Evolutionary conservation across 2,797 vertebrate species (phyloP).

Genomic region (Muraenolepis orangiensis): DNA sequence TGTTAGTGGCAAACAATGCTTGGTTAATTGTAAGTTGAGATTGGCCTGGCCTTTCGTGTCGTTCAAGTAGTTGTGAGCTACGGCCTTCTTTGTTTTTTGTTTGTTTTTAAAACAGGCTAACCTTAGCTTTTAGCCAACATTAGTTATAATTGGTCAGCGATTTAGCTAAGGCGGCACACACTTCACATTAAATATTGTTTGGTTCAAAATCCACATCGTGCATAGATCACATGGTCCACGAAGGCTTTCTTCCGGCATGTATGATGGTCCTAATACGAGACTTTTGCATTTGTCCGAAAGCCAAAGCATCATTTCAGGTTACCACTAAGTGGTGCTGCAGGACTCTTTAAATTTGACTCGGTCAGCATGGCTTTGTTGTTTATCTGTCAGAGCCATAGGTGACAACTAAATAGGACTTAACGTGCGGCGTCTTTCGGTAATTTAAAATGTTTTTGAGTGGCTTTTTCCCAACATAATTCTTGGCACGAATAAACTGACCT

Average conservation of each 20-base stretch:
- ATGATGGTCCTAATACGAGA: conserved; percentile 17
- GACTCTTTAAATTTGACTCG: not conserved
- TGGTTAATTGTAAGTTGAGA: conserved; percentile 22
- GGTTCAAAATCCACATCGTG: not conserved
- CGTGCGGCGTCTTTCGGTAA: not conserved
- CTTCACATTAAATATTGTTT: not conserved
- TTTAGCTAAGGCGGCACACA: not conserved
- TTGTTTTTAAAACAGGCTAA: not conserved
- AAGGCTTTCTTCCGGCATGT: not conserved
- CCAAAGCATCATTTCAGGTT: conserved; percentile 28
- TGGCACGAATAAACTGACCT: not conserved
- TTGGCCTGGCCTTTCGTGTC: conserved; percentile 49
- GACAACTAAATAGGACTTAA: not conserved
- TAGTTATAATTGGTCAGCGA: not conserved
- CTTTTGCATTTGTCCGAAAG: conserved; percentile 44
- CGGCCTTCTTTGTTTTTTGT: not conserved
- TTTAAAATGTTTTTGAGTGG: not conserved
- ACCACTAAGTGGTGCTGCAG: conserved; percentile 49
- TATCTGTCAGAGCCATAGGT: not conserved
- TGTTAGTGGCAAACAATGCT: conserved; percentile 2
- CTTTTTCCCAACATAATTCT: too few species aligned
- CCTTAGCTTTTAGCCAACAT: not conserved
- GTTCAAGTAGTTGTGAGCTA: not conserved
- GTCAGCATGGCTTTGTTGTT: not conserved
- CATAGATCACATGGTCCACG: not conserved